Evolutionary conservation across 2,113 vertebrate species (phyloP), one percentile per base, ranked within the genome.

Genomic region (Amphilophus citrinellus): DNA sequence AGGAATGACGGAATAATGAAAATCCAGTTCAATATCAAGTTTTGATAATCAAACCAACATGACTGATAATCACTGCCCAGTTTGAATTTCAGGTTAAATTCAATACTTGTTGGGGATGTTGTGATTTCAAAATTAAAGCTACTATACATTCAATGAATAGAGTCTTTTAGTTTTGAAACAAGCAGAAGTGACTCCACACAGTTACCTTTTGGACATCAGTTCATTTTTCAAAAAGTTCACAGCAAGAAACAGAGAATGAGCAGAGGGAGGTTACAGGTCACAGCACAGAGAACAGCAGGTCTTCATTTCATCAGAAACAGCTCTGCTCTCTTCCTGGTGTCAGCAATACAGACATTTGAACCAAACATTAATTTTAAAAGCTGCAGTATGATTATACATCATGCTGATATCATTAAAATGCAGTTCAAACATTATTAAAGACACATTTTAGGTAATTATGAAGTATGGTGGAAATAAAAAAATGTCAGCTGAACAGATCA

Each of bases 181-280:
- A 50, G 18, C 42, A 27, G 66, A 20, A 17, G 44, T 30, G 44
- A 71, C 11, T 44, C 24, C 17, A 3, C 15, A 17, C 10, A 18
- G 39, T 22, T 56, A 56, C 13, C 44, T 47, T n/a, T 15, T 65
- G 62, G 35, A 42, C 35, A 14, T 47, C 5, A 22, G 37, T 20
- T 71, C 47, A 59, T 58, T 66, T 73, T 63, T 18, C 14, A 39
- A 32, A 58, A 42, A 13, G 75, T 76, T 76, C 7, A 88, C 42
- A 71, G 24, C 37, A 57, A 47, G 47, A 84, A 22, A 84, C 73
- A 88, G 39, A 73, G 68, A 73, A 10, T 42, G 76, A 83, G 30
- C 58, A 73, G 27, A 57, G 27, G 65, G 42, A 57, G 9, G 39
- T 24, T 10, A 76, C 32, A 82, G 44, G 44, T 68, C 84, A 80